Percentiles rank a stretch among this genome's conserved stretches.
These are phyloP conservation scores for Bradypodion pumilum DNA, from an alignment of 2,797 vertebrate species.

Conservation along the genomic window DNA sequence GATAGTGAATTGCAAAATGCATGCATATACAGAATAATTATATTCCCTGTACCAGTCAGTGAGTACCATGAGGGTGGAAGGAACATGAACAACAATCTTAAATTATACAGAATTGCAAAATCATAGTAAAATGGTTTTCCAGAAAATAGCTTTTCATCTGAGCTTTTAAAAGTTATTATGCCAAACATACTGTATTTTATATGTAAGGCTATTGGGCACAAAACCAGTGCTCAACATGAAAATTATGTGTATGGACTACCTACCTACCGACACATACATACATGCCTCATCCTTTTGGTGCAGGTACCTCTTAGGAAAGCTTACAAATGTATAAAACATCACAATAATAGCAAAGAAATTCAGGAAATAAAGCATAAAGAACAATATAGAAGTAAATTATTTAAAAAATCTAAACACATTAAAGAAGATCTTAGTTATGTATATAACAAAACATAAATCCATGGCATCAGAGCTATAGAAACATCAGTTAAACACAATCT, in stretches of 20 bases:
- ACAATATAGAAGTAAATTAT: too few relatives aligned
- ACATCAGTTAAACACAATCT: too few relatives aligned
- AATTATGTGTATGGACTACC: background rate
- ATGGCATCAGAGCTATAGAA: too few relatives aligned
- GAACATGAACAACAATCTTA: conserved; percentile 65
- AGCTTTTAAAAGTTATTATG: conserved; percentile 54
- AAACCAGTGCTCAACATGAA: background rate
- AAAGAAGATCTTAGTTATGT: too few relatives aligned
- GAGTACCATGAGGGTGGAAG: conserved; percentile 49
- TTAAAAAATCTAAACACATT: too few relatives aligned
- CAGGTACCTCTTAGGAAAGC: too few relatives aligned
- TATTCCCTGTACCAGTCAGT: conserved; percentile 57
- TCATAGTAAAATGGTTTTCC: conserved; percentile 69
- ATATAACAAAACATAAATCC: too few relatives aligned
- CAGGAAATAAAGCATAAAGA: too few relatives aligned
- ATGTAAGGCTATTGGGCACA: background rate
- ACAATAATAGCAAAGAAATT: too few relatives aligned
- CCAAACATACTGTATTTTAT: background rate
- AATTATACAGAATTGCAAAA: conserved; percentile 69
- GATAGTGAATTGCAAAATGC: conserved; percentile 64
- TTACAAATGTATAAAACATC: too few relatives aligned
- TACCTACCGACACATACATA: too few relatives aligned
- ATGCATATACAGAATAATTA: conserved; percentile 68
- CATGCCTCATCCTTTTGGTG: too few relatives aligned
- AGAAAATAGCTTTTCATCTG: conserved; percentile 72